These are phyloP conservation scores for Cuculus canorus DNA, from an alignment of 2,797 vertebrate genomes.

Conservation along the genomic window DNA sequence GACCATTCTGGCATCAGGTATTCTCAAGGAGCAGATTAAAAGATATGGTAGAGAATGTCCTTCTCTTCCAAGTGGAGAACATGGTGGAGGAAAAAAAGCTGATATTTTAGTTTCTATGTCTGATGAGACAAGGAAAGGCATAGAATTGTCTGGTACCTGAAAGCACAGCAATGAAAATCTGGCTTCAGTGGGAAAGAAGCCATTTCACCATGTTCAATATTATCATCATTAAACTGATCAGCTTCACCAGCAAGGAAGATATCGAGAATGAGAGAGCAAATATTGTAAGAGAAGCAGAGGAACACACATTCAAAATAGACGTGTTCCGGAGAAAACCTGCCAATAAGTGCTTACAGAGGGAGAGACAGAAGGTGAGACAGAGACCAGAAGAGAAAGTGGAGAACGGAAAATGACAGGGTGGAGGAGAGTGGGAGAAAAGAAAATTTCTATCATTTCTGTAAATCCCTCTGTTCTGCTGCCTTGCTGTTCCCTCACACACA, in stretches of 20 bases:
- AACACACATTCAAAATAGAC: conserved; percentile 18
- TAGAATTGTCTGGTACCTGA: background rate
- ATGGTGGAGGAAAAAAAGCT: background rate
- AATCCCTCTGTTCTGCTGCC: background rate
- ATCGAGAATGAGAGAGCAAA: conserved; percentile 7
- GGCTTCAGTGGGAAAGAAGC: background rate
- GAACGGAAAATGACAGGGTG: background rate
- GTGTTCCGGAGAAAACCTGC: conserved; percentile 12
- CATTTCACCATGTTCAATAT: conserved; percentile 2
- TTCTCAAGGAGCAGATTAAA: conserved; percentile 11
- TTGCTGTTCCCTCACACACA: background rate
- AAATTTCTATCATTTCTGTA: background rate
- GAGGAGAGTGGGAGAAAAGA: conserved; percentile 1
- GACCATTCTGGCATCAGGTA: background rate
- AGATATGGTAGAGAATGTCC: background rate
- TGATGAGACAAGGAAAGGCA: background rate
- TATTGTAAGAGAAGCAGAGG: background rate
- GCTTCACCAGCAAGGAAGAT: background rate
- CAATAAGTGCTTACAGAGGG: conserved; percentile 52
- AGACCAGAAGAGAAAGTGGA: background rate
- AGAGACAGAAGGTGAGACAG: background rate
- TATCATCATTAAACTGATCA: conserved; percentile 14
- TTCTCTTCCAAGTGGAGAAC: background rate
- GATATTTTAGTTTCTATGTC: background rate
- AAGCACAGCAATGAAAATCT: background rate